Evolutionary conservation across 2,888 invertebrate species (phyloP), one percentile per base, ranked within the genome.

Genomic region (Perithous albicinctus): DNA sequence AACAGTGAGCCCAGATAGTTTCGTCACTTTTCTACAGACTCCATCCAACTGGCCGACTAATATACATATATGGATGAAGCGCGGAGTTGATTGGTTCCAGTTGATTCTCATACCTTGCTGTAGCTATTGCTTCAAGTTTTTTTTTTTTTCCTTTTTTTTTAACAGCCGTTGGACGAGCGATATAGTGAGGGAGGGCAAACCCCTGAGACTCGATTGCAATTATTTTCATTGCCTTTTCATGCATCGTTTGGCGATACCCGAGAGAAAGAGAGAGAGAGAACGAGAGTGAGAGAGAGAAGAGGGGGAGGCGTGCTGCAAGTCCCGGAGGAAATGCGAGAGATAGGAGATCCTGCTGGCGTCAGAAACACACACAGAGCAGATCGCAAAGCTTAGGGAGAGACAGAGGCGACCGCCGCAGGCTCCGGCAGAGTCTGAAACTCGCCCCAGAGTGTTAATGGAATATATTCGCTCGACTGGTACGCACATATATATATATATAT

Each of bases 151-250:
- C n/a, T n/a, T n/a, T n/a, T n/a, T 59, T 3, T 32, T 35, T 0
- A 15, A 69, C 59, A 23, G n/a, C 70, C 59, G 48, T 70, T 56
- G 54, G 35, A 32, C 23, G 61, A 51, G 6, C 43, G 56, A 66
- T 66, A 56, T 43, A 46, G 12, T 6, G 41, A 54, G 6, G 20
- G 23, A 35, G 32, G 29, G n/a, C 43, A 54, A 10, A 20, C 78
- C 78, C 75, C 32, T 26, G 78, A 67, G 82, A 78, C 76, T 79
- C 76, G 54, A 67, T 78, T 78, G 82, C 82, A 82, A 82, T 82
- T 82, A 82, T 78, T 82, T 82, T 82, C 82, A 82, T 82, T 82
- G 82, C 78, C 78, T 82, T 82, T 82, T 82, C 78, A 78, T 82
- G 82, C 78, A 73, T 82, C 78, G 82, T 82, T 82, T 73, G 78